Evolutionary conservation across 1,140 invertebrate species (phyloP).

Genomic region (Hylyphantes graminicola): DNA sequence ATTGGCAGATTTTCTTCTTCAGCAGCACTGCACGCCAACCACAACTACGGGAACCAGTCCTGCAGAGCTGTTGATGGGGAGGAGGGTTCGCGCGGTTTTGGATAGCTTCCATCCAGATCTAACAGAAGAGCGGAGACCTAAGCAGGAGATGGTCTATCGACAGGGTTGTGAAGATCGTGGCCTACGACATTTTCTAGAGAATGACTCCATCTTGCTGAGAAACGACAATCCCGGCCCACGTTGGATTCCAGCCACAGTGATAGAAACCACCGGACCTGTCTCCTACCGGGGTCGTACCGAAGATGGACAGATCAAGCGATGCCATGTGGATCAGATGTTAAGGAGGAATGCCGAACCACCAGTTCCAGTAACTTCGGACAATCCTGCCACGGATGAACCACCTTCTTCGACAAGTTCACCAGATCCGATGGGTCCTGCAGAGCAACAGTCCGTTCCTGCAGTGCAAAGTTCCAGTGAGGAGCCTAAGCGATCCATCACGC

Average conservation of each 20-base stretch:
- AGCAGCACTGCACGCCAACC: constrained; percentile 1
- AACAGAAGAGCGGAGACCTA: no score
- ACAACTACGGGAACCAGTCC: constrained; percentile 10
- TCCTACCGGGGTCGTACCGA: neutral
- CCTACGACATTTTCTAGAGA: neutral
- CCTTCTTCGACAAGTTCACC: no score
- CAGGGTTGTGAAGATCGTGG: constrained; percentile 1
- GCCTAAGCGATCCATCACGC: no score
- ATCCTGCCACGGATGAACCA: no score
- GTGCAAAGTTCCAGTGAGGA: no score
- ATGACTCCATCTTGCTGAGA: neutral
- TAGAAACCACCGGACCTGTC: neutral
- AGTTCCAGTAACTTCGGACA: no score
- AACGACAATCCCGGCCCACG: neutral
- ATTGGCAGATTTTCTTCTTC: no score
- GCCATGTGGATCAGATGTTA: no score
- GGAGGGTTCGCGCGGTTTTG: neutral
- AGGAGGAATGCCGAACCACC: no score
- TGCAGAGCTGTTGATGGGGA: constrained; percentile 37
- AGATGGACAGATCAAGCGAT: no score
- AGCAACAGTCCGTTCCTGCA: no score
- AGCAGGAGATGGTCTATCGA: neutral
- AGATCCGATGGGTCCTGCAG: no score
- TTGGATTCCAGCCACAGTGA: neutral
- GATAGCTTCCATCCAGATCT: constrained; percentile 20